Percentiles rank a stretch among this genome's conserved stretches.
Conservation (phyloP, 2,888 invertebrate genomes). For the Ferdinandea cuprea region DNA sequence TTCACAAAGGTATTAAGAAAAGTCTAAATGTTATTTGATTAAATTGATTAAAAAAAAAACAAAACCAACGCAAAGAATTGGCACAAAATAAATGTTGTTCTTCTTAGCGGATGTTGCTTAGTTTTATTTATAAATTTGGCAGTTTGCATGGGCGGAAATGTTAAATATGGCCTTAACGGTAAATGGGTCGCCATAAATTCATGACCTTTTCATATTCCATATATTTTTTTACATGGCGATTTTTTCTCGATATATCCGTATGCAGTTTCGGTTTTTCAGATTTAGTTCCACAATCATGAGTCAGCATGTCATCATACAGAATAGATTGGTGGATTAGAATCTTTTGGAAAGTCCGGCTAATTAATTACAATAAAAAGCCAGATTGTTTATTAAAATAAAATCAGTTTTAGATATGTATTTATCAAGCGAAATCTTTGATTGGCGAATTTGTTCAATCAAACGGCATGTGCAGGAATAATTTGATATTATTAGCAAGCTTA, state of each 20-base stretch:
- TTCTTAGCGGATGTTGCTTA: not conserved
- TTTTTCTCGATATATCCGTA: not conserved
- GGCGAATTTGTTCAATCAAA: not conserved
- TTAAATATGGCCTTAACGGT: conserved; percentile 22
- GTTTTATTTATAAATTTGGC: not conserved
- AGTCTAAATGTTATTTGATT: not conserved
- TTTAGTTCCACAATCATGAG: not conserved
- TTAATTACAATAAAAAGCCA: conserved; percentile 4
- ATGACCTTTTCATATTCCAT: not conserved
- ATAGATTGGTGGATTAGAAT: conserved; percentile 3
- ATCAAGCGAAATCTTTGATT: too few relatives aligned
- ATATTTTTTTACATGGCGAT: not conserved
- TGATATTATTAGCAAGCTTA: too few relatives aligned
- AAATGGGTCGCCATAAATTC: not conserved
- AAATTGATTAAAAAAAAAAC: not conserved
- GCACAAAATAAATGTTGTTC: not conserved
- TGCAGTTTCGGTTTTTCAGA: not conserved
- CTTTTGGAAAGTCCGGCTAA: conserved; percentile 13
- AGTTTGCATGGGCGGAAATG: conserved; percentile 10
- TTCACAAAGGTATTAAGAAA: not conserved
- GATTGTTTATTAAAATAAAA: conserved; percentile 1
- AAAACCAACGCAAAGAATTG: not conserved
- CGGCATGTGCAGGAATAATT: not conserved
- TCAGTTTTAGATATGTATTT: not conserved
- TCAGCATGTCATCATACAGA: not conserved